Conservation (phyloP, 2,888 invertebrate species). For the Cephus rjabovi region DNA sequence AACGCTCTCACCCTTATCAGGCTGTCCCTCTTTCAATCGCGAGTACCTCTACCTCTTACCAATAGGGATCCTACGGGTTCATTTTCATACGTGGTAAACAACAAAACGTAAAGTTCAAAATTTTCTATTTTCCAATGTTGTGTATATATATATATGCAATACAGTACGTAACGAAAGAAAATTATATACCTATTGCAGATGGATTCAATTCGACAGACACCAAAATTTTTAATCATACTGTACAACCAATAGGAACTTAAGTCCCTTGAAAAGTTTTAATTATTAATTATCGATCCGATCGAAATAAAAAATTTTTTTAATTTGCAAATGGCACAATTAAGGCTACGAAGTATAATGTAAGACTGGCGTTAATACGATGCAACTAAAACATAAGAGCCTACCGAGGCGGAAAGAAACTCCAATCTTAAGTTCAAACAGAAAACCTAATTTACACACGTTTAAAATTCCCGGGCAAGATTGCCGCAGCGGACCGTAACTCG, state of each 20-base stretch:
- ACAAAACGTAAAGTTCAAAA: background rate
- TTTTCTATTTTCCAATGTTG: background rate
- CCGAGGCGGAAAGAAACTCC: background rate
- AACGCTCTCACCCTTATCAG: constrained; percentile 42
- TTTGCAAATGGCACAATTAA: background rate
- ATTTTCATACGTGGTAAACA: background rate
- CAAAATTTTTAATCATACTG: background rate
- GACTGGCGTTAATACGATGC: background rate
- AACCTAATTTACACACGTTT: constrained; percentile 31
- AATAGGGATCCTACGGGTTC: background rate
- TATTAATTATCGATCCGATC: background rate
- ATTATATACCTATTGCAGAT: background rate
- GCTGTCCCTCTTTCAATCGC: constrained; percentile 55
- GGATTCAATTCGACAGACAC: background rate
- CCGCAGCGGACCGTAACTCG: constrained; percentile 12
- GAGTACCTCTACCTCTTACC: constrained; percentile 13
- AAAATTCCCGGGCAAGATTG: constrained; percentile 30
- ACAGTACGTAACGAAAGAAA: background rate
- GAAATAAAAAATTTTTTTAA: background rate
- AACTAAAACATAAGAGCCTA: background rate
- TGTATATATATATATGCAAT: too few relatives aligned
- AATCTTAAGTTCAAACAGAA: constrained; percentile 39
- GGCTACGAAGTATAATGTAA: background rate
- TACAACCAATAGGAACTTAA: background rate
- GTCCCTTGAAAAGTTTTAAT: background rate